Conservation (phyloP, 2,113 vertebrate species). For the Lasiurus cinereus region DNA sequence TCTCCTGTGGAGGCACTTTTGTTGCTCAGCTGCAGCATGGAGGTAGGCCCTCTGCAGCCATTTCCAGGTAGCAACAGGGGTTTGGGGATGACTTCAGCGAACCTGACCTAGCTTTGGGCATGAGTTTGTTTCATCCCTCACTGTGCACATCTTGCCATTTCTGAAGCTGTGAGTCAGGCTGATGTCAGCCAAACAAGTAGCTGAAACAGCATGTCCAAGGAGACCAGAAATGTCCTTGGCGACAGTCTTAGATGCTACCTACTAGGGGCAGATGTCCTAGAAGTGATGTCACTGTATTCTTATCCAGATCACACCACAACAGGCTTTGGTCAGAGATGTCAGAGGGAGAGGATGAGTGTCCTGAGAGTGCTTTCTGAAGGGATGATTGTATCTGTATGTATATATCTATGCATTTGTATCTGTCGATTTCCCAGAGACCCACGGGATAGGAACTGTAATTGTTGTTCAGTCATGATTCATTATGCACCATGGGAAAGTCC, state of each 20-base stretch:
- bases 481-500: neutral
- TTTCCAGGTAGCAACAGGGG: conserved; percentile 64
- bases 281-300: conserved; percentile 67
- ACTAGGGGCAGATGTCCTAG: conserved; percentile 72
- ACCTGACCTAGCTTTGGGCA: conserved; percentile 21
- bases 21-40: conserved; percentile 42
- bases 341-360: neutral
- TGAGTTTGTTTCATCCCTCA: conserved; percentile 47
- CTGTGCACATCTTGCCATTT: conserved; percentile 73
- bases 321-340: neutral
- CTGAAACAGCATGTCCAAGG: conserved; percentile 67
- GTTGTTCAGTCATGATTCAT: neutral
- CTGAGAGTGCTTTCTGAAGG: neutral
- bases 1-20: neutral
- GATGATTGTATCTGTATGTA: neutral
- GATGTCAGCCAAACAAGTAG: conserved; percentile 67
- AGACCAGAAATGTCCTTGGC: conserved; percentile 72
- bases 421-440: neutral
- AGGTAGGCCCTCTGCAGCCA: conserved; percentile 53
- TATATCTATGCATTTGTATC: neutral
- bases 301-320: conserved; percentile 39
- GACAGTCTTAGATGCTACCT: conserved; percentile 57
- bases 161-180: conserved; percentile 72
- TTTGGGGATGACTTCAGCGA: conserved; percentile 61
- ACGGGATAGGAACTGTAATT: neutral